Evolutionary conservation across 2,113 vertebrate species (phyloP).

Genomic region (Lagenorhynchus albirostris): DNA sequence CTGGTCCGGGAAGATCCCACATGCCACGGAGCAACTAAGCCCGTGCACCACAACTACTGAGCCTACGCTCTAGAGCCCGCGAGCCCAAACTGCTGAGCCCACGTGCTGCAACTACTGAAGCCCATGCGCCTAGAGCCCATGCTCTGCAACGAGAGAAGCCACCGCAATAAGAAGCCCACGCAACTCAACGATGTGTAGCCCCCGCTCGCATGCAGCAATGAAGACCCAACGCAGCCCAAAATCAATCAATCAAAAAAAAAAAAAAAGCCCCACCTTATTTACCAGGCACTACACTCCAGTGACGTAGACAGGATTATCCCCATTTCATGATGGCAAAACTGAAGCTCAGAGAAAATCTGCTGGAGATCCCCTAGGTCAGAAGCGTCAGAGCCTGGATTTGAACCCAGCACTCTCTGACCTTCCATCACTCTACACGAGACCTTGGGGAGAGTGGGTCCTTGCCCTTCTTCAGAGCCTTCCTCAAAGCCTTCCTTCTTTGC

Average conservation of each 20-base stretch:
- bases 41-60: no score
- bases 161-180: accelerated
- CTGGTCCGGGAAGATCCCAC: no score
- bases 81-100: no score
- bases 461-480: neutral
- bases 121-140: no score
- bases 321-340: neutral
- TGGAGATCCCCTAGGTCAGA: neutral
- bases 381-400: neutral
- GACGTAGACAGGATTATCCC: neutral
- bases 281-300: neutral
- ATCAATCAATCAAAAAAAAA: no score
- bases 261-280: neutral
- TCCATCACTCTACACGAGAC: neutral
- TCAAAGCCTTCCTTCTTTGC: no score
- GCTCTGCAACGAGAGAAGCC: no score
- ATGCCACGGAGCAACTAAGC: accelerated
- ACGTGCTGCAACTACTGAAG: no score
- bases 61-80: accelerated
- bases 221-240: no score
- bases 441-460: neutral
- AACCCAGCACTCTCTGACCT: neutral
- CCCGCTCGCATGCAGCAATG: no score
- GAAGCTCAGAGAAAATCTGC: neutral
- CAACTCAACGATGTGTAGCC: no score